Base-by-base conservation (phyloP, 2,797 vertebrate genomes). In the Schizopygopsis malacanthus region DNA sequence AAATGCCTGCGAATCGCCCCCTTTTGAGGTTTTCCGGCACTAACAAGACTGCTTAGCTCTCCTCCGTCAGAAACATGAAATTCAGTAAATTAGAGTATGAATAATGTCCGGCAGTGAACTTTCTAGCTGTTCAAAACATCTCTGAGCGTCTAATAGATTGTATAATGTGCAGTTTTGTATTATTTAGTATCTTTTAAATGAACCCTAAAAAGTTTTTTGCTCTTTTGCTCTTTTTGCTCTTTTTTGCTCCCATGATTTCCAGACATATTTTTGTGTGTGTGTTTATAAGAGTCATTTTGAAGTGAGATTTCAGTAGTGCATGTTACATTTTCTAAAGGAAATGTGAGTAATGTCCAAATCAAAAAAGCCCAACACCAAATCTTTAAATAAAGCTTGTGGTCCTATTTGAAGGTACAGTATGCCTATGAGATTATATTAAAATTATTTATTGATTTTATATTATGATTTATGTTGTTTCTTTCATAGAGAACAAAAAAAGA, bases 1-100 rank as follows among this genome's bases (percentile, higher is more conserved):
- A 82, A 47, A 85, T 71, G 22, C 72, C n/a, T 50, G 69, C 22
- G 79, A 85, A 63, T 81, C 39, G 11, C 20, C 67, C 61, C 7
- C 12, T 39, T 83, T 79, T 79, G 47, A 82, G 81, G 52, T 43
- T 50, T 79, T 52, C 59, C 4, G 1, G 18, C 80, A 50, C 69
- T 54, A 56, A 54, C 81, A 37, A 65, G 81, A 43, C 81, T 45
- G 39, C 54, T 37, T 72, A 25, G 45, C 63, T 67, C 22, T 25
- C 33, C 52, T 72, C 22, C 13, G 28, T 61, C 47, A 79, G 28
- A 82, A 76, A 76, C 84, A n/a, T 45, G 15, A 54, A 52, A 71
- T 63, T 78, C 54, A 71, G 41, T 75, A 63, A 47, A 83, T 75
- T 61, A 50, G 54, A 33, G 18, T 22, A 63, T 83, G 25, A 83